These are phyloP conservation scores for Xestobium rufovillosum DNA, from an alignment of 2,888 invertebrate species.

Conservation along the genomic window DNA sequence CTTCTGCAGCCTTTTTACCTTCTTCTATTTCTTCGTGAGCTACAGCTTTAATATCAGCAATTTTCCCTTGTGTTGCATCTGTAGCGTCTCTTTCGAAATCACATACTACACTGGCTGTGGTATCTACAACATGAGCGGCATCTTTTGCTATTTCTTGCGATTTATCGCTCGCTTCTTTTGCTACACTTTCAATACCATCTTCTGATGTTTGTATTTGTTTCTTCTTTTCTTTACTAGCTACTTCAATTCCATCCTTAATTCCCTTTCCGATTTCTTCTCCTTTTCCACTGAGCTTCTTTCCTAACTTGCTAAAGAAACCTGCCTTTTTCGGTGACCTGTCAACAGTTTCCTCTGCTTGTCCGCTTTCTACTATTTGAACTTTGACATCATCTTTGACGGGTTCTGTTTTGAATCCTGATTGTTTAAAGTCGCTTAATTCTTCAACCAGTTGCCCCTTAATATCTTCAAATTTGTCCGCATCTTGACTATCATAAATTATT, in stretches of 20 bases:
- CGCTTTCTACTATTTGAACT: too few species aligned
- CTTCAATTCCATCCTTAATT: constrained; percentile 4
- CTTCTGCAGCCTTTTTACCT: constrained; percentile 4
- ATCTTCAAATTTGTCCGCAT: too few species aligned
- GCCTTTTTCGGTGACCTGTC: constrained; percentile 13
- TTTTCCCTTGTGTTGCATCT: too few species aligned
- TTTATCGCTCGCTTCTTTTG: constrained; percentile 5
- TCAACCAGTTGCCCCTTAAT: too few species aligned
- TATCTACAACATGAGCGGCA: too few species aligned
- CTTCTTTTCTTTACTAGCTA: constrained; percentile 3
- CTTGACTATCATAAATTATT: too few species aligned
- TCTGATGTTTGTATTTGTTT: constrained; percentile 14
- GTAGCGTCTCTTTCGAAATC: too few species aligned
- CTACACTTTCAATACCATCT: constrained; percentile 17
- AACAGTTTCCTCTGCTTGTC: too few species aligned
- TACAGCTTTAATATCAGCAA: too few species aligned
- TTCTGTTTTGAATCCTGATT: too few species aligned
- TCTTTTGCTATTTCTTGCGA: not conserved
- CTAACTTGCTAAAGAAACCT: constrained; percentile 20
- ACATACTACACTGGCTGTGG: constrained; percentile 5
- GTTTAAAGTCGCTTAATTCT: too few species aligned
- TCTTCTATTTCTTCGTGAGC: not conserved
- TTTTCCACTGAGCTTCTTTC: constrained; percentile 17
- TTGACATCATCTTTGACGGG: constrained; percentile 22
- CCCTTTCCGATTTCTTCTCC: constrained; percentile 18